phyloP scores from a whole-genome alignment of 2,113 vertebrate species.

The Platanista minor region DNA sequence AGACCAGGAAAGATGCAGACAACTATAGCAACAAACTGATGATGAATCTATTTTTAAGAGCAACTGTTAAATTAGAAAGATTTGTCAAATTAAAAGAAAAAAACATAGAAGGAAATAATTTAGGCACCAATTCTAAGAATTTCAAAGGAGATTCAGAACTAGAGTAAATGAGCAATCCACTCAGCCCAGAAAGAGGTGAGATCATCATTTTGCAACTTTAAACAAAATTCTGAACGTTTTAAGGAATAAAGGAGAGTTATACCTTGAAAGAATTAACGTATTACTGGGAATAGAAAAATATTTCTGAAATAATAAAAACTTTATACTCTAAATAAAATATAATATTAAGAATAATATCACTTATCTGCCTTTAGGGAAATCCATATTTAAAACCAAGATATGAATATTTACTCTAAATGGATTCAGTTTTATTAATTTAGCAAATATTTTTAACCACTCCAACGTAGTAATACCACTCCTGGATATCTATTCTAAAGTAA shows the following conservation, averaged over 20 bases:
- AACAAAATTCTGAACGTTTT: conserved; percentile 41
- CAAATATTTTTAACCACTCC: not conserved
- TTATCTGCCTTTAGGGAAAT: not conserved
- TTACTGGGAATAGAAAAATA: not conserved
- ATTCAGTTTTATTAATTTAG: not conserved
- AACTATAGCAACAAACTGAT: conserved; percentile 57
- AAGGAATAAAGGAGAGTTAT: not conserved
- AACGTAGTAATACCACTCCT: not conserved
- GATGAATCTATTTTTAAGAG: conserved; percentile 70
- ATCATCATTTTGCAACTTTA: conserved; percentile 14
- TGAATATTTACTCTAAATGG: not conserved
- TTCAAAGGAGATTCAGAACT: conserved; percentile 25
- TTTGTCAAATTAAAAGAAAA: conserved; percentile 49
- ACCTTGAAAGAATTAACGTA: not conserved
- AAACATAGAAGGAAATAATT: conserved; percentile 42
- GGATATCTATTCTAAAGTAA: not conserved
- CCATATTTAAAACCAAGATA: not conserved
- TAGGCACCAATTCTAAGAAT: conserved; percentile 52
- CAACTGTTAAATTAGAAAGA: conserved; percentile 64
- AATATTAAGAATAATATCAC: not conserved
- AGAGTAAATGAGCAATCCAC: conserved; percentile 41
- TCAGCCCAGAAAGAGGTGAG: not conserved
- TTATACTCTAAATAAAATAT: not conserved
- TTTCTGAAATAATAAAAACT: conserved; percentile 3
- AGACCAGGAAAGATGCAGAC: conserved; percentile 65